Conservation (phyloP, 2,113 vertebrate species). For the Andinoacara biseriatus region DNA sequence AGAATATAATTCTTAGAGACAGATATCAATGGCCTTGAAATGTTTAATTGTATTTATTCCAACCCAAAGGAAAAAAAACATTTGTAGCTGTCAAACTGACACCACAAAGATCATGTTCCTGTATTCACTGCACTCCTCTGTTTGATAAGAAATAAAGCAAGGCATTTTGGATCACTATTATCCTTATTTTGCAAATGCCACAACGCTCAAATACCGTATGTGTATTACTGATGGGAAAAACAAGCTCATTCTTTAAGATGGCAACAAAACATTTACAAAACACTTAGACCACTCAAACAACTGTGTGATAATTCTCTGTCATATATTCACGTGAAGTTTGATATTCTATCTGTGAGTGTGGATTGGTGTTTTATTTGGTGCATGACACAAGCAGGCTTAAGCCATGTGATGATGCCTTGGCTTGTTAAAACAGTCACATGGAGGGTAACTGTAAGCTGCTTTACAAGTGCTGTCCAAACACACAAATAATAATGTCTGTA, state of each 20-base stretch:
- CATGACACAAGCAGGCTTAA: conserved; percentile 24
- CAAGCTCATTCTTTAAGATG: neutral
- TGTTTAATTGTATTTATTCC: neutral
- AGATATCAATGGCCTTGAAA: neutral
- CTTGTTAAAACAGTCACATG: conserved; percentile 52
- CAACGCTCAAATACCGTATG: neutral
- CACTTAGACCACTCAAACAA: neutral
- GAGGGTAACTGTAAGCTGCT: conserved; percentile 25
- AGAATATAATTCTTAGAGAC: neutral
- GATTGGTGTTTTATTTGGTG: conserved; percentile 28
- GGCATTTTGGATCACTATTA: neutral
- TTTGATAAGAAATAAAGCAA: conserved; percentile 1
- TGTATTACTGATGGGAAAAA: neutral
- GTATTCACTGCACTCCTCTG: neutral
- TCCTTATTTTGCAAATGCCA: neutral
- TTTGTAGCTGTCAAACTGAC: neutral
- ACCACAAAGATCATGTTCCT: conserved; percentile 11
- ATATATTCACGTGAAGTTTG: neutral
- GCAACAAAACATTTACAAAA: conserved; percentile 19
- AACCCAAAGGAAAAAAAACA: neutral
- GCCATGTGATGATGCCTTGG: conserved; percentile 58
- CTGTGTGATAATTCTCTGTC: neutral
- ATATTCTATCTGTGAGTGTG: conserved; percentile 10
- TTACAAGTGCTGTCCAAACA: neutral
- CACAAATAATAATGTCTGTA: neutral